Conservation (phyloP, 1,140 invertebrate genomes). For the Scaptomyza hsui region DNA sequence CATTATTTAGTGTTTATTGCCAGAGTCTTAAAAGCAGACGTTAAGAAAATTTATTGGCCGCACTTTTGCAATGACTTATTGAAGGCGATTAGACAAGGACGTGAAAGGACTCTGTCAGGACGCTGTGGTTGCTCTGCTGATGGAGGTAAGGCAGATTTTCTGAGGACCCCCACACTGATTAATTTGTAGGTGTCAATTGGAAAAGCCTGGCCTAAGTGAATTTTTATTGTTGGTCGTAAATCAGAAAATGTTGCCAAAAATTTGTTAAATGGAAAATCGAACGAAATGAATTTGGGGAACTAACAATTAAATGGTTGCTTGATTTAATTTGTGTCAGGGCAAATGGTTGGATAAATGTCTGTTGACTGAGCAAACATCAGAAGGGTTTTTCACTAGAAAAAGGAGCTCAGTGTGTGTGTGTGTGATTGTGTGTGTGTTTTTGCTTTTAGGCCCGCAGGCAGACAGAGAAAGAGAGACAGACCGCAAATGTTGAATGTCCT, state of each 20-base stretch:
- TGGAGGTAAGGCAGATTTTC: slow-evolving; percentile 10
- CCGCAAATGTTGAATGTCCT: slow-evolving; percentile 25
- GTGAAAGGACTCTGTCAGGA: slow-evolving; percentile 13
- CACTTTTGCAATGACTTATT: slow-evolving; percentile 72
- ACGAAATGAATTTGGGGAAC: slow-evolving; percentile 34
- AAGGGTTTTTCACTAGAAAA: not conserved
- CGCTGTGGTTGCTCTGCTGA: slow-evolving; percentile 17
- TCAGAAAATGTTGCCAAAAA: slow-evolving; percentile 45
- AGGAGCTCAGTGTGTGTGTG: not conserved
- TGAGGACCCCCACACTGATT: slow-evolving; percentile 47
- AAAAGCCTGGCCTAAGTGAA: slow-evolving; percentile 57
- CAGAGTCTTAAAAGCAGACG: slow-evolving; percentile 31
- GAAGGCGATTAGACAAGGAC: slow-evolving; percentile 55
- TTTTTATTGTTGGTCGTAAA: slow-evolving; percentile 73
- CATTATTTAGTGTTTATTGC: slow-evolving; percentile 71
- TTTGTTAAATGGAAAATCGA: slow-evolving; percentile 21
- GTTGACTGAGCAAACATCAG: slow-evolving; percentile 65
- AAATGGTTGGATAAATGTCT: slow-evolving; percentile 46
- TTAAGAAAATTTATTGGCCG: slow-evolving; percentile 51
- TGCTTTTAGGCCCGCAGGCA: slow-evolving; percentile 20
- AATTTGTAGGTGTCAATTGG: slow-evolving; percentile 73
- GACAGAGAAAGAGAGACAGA: not conserved
- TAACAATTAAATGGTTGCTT: slow-evolving; percentile 49
- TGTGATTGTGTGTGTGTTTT: too few species aligned
- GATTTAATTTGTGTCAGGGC: slow-evolving; percentile 63